phyloP scores from a whole-genome alignment of 64 coral and sea anemone species.

The Montipora foliosa region DNA sequence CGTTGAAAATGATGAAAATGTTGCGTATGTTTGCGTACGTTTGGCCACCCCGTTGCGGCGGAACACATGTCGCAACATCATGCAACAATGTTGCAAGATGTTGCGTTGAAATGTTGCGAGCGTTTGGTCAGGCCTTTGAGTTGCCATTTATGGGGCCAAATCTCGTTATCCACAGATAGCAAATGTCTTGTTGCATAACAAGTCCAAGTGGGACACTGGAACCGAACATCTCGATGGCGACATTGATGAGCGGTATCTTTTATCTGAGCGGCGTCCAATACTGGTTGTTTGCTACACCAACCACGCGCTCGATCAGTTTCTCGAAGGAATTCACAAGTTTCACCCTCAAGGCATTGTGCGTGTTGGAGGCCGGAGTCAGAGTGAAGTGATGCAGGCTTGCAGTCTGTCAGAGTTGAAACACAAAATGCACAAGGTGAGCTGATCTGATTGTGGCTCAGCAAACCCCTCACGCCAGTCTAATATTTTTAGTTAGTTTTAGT shows the following conservation, averaged over 20 bases:
- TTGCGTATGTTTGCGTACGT: no score
- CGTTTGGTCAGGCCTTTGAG: no score
- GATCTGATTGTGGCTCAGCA: neutral
- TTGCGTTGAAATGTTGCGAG: no score
- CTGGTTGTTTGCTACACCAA: slow-evolving; percentile 76
- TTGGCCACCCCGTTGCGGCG: no score
- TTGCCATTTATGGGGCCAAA: no score
- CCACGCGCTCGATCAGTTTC: no score
- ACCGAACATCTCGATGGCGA: slow-evolving; percentile 11
- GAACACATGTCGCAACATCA: no score
- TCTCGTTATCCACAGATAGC: slow-evolving; percentile 40
- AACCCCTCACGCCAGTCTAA: neutral
- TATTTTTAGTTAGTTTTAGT: no score
- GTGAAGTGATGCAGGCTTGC: slow-evolving; percentile 2
- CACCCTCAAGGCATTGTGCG: slow-evolving; percentile 61
- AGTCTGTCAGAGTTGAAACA: slow-evolving; percentile 54
- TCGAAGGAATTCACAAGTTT: slow-evolving; percentile 61
- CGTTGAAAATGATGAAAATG: no score
- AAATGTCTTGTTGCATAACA: slow-evolving; percentile 84
- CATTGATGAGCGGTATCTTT: no score
- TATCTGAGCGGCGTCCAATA: slow-evolving; percentile 35
- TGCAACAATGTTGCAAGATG: no score
- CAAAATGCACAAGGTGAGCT: neutral
- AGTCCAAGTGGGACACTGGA: slow-evolving; percentile 68
- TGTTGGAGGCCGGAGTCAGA: no score